Percentiles rank a stretch among this genome's conserved stretches.
These are phyloP conservation scores for Apotomis capreana DNA, from an alignment of 2,888 invertebrate species.

Conservation along the genomic window DNA sequence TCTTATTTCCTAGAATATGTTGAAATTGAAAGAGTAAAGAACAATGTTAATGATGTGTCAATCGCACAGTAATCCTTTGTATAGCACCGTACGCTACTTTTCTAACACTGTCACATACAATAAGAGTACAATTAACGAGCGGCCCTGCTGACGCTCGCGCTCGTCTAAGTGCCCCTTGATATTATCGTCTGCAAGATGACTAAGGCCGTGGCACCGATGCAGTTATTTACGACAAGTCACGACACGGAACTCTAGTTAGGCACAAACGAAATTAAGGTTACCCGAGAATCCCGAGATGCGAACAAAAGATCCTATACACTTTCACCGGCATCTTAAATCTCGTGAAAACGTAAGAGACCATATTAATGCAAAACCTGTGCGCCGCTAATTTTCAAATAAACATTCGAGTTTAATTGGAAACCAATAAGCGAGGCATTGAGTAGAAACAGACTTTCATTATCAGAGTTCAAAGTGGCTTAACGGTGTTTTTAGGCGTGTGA, in stretches of 20 bases:
- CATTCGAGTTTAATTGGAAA: conserved; percentile 16
- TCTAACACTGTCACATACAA: conserved; percentile 6
- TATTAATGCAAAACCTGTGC: conserved; percentile 15
- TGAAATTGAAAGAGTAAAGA: too few relatives aligned
- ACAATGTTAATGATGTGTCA: too few relatives aligned
- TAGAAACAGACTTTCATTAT: conserved; percentile 17
- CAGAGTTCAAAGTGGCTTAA: conserved; percentile 19
- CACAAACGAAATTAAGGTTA: conserved; percentile 48
- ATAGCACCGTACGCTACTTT: not conserved
- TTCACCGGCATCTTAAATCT: conserved; percentile 45
- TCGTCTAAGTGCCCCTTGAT: conserved; percentile 19
- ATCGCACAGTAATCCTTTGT: too few relatives aligned
- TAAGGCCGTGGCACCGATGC: conserved; percentile 26
- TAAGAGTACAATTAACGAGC: not conserved
- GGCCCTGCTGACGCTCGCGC: conserved; percentile 12
- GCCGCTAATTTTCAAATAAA: conserved; percentile 29
- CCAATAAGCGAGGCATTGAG: conserved; percentile 13
- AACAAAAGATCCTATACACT: conserved; percentile 45
- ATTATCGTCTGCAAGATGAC: conserved; percentile 33
- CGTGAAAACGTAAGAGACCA: conserved; percentile 11
- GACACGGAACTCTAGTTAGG: conserved; percentile 29
- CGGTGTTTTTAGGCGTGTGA: not conserved
- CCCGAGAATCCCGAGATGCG: conserved; percentile 48
- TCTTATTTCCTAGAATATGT: too few relatives aligned
- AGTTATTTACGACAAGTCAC: conserved; percentile 27